A percentile compares a stretch with the other conserved stretches of the same genome.
phyloP scores from a whole-genome alignment of 1,140 invertebrate species.

The Apis dorsata region DNA sequence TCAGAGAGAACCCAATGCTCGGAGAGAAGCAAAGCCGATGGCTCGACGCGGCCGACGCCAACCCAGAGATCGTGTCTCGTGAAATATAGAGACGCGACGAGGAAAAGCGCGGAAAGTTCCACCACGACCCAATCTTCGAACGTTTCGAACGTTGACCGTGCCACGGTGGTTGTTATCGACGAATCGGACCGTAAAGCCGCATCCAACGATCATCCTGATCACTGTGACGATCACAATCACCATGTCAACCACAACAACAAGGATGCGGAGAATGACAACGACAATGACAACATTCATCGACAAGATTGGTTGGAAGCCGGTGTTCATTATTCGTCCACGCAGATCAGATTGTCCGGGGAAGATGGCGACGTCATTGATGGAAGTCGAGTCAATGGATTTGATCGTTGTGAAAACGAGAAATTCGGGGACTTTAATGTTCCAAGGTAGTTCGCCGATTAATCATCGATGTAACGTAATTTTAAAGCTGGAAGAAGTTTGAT shows the following conservation, averaged over 20 bases:
- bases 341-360: constrained; percentile 75
- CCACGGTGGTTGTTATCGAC: constrained; percentile 74
- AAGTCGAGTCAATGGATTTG: constrained; percentile 68
- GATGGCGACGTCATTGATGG: constrained; percentile 29
- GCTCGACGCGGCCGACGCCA: constrained; percentile 32
- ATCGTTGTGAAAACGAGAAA: constrained; percentile 59
- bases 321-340: constrained; percentile 76
- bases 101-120: constrained; percentile 15
- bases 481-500: background rate
- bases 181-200: constrained; percentile 66
- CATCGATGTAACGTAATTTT: no score
- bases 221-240: constrained; percentile 21
- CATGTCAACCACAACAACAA: constrained; percentile 30
- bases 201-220: constrained; percentile 43
- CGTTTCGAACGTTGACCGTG: constrained; percentile 64
- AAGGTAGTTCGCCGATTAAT: constrained; percentile 67
- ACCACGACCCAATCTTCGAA: constrained; percentile 25
- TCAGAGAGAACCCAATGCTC: background rate
- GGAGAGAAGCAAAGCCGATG: constrained; percentile 12
- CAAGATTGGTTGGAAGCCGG: constrained; percentile 78
- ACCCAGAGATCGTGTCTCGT: constrained; percentile 19
- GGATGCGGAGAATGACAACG: constrained; percentile 61
- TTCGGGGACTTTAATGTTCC: constrained; percentile 74
- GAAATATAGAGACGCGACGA: constrained; percentile 41
- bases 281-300: constrained; percentile 74